Base-by-base conservation (phyloP, 2,888 invertebrate species). In the Alloscopus bannaensis region DNA sequence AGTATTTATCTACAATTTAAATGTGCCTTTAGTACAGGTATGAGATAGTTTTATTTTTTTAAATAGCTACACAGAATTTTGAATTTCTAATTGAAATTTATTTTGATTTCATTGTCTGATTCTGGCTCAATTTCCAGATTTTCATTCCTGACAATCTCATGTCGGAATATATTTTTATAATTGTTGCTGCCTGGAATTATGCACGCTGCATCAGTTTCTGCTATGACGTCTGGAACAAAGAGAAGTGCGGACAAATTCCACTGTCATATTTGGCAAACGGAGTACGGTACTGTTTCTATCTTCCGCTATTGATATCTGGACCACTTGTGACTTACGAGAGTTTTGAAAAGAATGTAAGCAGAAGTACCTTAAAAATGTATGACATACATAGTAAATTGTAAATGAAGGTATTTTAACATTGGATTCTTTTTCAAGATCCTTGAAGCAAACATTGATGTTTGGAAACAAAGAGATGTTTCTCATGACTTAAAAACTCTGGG, bases 251-350 rank as follows among this genome's bases (percentile, higher is more conserved):
- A 0, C 42, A 68, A 0, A 29, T 52, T 11, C 81, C 72, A 69
- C 69, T 77, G 13, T 57, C 45, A 6, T 86, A 82, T 68, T 85
- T 86, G 26, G 81, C 90, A 66, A 90, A 92, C 81, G 90, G 93
- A 86, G 87, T 94, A 65, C 92, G 93, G 22, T 97, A 96, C 88
- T 91, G 92, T 76, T 90, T 96, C 64, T 97, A 97, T 88, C 90
- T 95, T 68, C 97, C 97, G 22, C 90, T 93, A n/a, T 89, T 95
- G 78, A 93, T 94, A 86, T 91, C 92, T 85, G 97, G 97, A 20
- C 97, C 97, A n/a, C 90, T 96, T 71, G 91, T 96, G 85, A 89
- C 93, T 6, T 96, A 93, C 88, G 90, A 92, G 84, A 92, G 94
- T 77, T 97, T 94, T 89, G 89, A 88, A 29, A 82, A 86, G 47